A percentile compares a stretch with the other conserved stretches of the same genome.
These are phyloP conservation scores for Chaetodon trifasciatus DNA, from an alignment of 2,797 vertebrate genomes.

Conservation along the genomic window DNA sequence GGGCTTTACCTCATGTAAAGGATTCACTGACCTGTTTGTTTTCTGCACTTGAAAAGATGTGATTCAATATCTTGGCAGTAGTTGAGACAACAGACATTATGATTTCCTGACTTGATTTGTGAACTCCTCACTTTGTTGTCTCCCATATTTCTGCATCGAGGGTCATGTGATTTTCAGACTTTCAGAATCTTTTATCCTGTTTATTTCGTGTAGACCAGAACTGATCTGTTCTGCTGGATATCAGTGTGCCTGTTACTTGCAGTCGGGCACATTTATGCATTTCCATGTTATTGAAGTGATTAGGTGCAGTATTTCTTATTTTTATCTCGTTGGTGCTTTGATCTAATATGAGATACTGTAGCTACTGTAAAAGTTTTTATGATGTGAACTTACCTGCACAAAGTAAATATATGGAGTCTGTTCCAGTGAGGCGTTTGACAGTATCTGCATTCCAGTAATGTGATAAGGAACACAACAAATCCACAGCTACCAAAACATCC, in stretches of 20 bases:
- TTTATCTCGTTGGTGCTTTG: background rate
- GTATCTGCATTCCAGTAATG: constrained; percentile 10
- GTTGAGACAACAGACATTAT: background rate
- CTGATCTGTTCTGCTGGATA: background rate
- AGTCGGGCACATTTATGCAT: too few relatives aligned
- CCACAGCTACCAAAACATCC: constrained; percentile 4
- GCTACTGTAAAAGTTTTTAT: background rate
- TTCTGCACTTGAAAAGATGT: too few relatives aligned
- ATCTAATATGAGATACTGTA: background rate
- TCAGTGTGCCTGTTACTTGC: background rate
- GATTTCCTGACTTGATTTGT: background rate
- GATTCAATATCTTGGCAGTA: background rate
- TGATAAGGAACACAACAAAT: constrained; percentile 15
- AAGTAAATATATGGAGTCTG: constrained; percentile 7
- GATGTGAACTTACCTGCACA: background rate
- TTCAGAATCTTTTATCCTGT: background rate
- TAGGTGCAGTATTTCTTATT: background rate
- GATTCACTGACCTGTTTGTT: too few relatives aligned
- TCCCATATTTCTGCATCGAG: background rate
- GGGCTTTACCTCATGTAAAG: background rate
- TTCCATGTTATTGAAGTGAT: background rate
- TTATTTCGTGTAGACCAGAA: background rate
- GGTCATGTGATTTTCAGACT: background rate
- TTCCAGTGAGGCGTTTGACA: constrained; percentile 4
- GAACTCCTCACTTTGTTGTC: background rate